Evolutionary conservation across 2,113 vertebrate species (phyloP), one percentile per base, ranked within the genome.

Genomic region (Origma solitaria): DNA sequence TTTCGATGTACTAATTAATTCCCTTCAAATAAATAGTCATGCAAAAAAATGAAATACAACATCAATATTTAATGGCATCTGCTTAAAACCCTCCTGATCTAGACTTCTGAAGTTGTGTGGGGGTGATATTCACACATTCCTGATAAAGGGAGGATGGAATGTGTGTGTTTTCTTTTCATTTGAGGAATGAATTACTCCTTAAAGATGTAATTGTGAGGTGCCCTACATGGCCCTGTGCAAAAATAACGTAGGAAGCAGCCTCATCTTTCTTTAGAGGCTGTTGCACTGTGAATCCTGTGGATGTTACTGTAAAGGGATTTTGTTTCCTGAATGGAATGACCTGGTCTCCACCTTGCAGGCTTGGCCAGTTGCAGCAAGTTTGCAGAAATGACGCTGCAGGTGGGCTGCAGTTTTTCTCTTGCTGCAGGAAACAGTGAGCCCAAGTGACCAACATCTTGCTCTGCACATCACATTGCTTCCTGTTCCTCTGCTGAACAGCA

Each of bases 31-130:
- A 90, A 84, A 66, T 69, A 94, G 44, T 47, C 28, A 62, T 20
- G 49, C 42, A 85, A 72, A 71, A 71, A 80, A 66, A 42, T 38
- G 19, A 69, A 61, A 20, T n/a, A 30, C 53, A 44, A 5, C 72
- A 82, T 94, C 69, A 96, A 91, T 85, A 73, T 73, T 96, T 96
- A 83, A 90, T 87, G 60, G 28, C 31, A 91, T 83, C 64, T 92
- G 61, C 86, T 75, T 78, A 44, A 71, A 93, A 72, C 31, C 23
- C 35, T 81, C 57, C 37, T 1, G 3, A 12, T 80, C 25, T n/a
- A 37, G 40, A 56, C 70, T 86, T 94, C 1, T 88, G 44, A 66
- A 86, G 47, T 50, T 45, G 44, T 9, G 56, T 4, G 21, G 14
- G 83, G 37, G 49, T 45, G 75, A 47, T 68, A 21, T 2, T 64